These are phyloP conservation scores for Myotis findleyi DNA, from an alignment of 2,797 vertebrate species.

Conservation along the genomic window DNA sequence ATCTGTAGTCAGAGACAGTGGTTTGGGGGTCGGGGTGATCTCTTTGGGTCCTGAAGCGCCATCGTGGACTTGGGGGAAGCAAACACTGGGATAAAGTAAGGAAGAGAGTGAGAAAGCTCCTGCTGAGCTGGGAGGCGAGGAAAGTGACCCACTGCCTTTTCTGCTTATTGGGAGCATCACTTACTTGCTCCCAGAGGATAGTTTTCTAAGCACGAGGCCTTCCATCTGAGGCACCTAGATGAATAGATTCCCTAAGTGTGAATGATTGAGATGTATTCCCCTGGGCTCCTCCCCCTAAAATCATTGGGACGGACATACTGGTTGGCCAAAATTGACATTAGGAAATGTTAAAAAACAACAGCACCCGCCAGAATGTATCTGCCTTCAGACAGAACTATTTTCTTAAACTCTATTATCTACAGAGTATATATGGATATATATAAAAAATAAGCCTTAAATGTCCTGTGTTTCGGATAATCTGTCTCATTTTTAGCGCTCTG, in stretches of 20 bases:
- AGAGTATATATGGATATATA: background rate
- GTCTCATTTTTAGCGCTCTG: background rate
- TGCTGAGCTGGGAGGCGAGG: background rate
- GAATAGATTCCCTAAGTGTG: background rate
- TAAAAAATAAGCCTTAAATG: background rate
- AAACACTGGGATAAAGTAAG: background rate
- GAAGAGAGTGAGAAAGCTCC: background rate
- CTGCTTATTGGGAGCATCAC: background rate
- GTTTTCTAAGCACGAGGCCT: background rate
- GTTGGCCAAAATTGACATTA: background rate
- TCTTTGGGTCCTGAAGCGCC: background rate
- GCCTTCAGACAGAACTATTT: constrained; percentile 10
- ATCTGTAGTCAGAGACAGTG: background rate
- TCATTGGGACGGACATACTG: background rate
- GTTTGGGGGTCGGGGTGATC: background rate
- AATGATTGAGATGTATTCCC: background rate
- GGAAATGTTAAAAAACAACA: constrained; percentile 1
- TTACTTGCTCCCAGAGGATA: background rate
- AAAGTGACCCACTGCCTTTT: background rate
- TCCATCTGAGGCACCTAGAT: background rate
- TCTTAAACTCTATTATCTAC: background rate
- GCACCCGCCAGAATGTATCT: background rate
- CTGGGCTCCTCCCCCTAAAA: background rate
- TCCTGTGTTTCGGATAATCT: background rate
- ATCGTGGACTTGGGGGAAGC: background rate